phyloP scores from a whole-genome alignment of 2,888 invertebrate species.

The Cataglyphis livida region DNA sequence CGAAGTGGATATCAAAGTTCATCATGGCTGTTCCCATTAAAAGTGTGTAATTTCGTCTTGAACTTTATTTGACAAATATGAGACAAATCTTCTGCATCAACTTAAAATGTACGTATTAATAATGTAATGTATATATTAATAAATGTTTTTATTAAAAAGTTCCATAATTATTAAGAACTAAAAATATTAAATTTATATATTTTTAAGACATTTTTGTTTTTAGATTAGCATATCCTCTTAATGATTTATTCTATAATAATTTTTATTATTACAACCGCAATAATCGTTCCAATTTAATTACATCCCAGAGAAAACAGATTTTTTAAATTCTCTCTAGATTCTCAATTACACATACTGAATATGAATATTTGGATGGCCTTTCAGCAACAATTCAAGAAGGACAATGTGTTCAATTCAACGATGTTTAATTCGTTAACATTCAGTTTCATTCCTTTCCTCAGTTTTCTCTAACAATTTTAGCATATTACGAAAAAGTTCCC shows the following conservation, averaged over 20 bases:
- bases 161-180: neutral
- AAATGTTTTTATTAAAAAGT: neutral
- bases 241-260: constrained; percentile 5
- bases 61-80: neutral
- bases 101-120: neutral
- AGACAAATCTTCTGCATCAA: constrained; percentile 14
- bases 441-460: neutral
- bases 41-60: neutral
- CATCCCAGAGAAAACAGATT: constrained; percentile 9
- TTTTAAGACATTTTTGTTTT: constrained; percentile 1
- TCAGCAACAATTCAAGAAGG: neutral
- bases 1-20: neutral
- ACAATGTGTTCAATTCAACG: constrained; percentile 20
- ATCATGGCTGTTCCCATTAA: neutral
- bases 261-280: constrained; percentile 20
- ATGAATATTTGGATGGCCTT: neutral
- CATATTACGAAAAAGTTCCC: constrained; percentile 18
- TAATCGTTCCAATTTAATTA: constrained; percentile 9
- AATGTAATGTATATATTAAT: too few species aligned
- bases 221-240: constrained; percentile 4
- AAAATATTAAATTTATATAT: constrained; percentile 4
- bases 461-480: constrained; percentile 11
- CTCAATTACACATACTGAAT: constrained; percentile 2
- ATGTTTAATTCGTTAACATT: neutral
- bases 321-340: neutral